A percentile compares a stretch with the other conserved stretches of the same genome.
Evolutionary conservation across 2,888 invertebrate species (phyloP).

Genomic region (Leucophenga maculata): DNA sequence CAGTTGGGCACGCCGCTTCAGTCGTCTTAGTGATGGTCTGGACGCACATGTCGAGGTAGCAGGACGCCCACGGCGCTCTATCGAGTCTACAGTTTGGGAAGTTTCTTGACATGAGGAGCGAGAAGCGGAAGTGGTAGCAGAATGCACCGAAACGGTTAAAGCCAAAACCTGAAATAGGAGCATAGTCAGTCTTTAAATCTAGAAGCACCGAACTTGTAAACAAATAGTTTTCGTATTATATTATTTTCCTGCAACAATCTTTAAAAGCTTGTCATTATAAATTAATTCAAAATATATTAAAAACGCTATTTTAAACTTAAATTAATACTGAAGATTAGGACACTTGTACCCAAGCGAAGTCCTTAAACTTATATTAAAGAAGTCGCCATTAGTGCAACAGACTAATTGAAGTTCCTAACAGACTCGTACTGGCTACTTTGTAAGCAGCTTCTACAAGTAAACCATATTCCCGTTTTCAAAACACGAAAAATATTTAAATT

Average conservation of each 20-base stretch:
- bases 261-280: no score
- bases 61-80: slow-evolving; percentile 74
- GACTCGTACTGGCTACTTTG: no score
- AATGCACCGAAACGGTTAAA: slow-evolving; percentile 27
- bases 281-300: no score
- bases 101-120: slow-evolving; percentile 72
- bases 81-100: slow-evolving; percentile 76
- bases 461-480: no score
- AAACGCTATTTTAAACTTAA: no score
- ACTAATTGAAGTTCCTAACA: no score
- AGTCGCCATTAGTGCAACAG: no score
- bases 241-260: not conserved
- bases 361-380: no score
- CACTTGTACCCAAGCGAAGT: no score
- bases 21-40: slow-evolving; percentile 81
- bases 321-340: no score
- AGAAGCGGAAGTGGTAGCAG: slow-evolving; percentile 46
- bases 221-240: not conserved
- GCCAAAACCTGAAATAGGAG: not conserved
- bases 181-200: not conserved
- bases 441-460: no score
- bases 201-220: not conserved
- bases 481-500: no score
- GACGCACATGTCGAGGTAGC: slow-evolving; percentile 83
- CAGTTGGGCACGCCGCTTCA: slow-evolving; percentile 81